Evolutionary conservation across 2,888 invertebrate genomes (phyloP), one percentile per base, ranked within the genome.

Genomic region (Isoperla grammatica): DNA sequence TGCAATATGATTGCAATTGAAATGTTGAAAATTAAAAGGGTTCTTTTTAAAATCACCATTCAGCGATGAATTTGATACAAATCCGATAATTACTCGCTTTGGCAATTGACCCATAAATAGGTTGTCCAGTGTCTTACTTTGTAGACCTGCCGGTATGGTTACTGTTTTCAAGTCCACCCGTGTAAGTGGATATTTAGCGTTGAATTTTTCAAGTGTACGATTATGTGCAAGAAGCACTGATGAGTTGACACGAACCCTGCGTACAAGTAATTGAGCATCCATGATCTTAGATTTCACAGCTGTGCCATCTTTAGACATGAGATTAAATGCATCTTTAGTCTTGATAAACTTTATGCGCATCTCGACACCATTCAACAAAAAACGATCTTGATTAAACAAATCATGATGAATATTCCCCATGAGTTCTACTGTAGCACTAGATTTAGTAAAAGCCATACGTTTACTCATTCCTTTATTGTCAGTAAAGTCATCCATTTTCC

Each of bases 51-150:
- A 40, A 40, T 40, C 12, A 6, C 40, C 40, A 40, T 40, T 40
- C n/a, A 40, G 11, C 3, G 66, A 59, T 58, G 49, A 64, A 40
- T 68, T 67, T 45, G 64, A 49, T 1, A 67, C 67, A 53, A 71
- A 68, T 4, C 67, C 68, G n/a, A 72, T 22, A 17, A 71, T 63
- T 9, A 71, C 60, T 45, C 68, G 61, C 59, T 67, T 67, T 1
- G 72, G 72, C n/a, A 71, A 53, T 56, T 67, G 67, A 1, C 69
- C 69, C 2, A 66, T 39, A 57, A 70, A 69, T 8, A 71, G 40
- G 53, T 71, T 70, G 49, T 72, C n/a, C n/a, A 70, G 61, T 0
- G 67, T 62, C 57, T 69, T 67, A 9, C 64, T 65, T 35, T 65
- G 65, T 13, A 67, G 64, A 13, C 8, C 65, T n/a, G 22, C 19